Percentiles rank a stretch among this genome's conserved stretches.
Conservation (phyloP, 2,888 invertebrate species). For the Pocota personata region DNA sequence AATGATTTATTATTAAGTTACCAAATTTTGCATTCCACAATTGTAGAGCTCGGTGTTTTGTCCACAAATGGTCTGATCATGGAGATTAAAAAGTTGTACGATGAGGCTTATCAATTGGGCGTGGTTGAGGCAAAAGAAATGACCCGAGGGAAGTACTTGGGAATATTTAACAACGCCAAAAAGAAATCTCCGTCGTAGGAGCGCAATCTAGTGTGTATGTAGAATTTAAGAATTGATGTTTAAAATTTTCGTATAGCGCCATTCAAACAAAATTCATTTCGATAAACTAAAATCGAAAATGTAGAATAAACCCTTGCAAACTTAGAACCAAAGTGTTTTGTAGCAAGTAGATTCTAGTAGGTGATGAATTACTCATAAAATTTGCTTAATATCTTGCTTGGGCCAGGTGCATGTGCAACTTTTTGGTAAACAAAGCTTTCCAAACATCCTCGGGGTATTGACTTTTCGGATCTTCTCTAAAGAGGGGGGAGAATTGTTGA, state of each 20-base stretch:
- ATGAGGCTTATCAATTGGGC: conserved; percentile 96
- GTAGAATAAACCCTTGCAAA: conserved; percentile 6
- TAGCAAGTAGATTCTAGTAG: neutral
- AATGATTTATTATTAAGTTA: neutral
- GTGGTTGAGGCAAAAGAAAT: conserved; percentile 98
- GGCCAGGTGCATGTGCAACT: too few species aligned
- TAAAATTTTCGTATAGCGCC: neutral
- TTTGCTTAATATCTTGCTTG: too few species aligned
- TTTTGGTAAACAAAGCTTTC: too few species aligned
- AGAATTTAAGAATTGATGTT: neutral
- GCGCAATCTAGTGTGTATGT: neutral
- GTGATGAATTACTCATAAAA: neutral
- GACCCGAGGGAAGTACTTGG: conserved; percentile 96
- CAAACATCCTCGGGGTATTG: too few species aligned
- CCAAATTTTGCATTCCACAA: neutral
- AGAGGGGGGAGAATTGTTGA: too few species aligned
- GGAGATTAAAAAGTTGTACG: conserved; percentile 97
- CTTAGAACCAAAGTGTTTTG: neutral
- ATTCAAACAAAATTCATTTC: neutral
- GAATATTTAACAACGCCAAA: conserved; percentile 87
- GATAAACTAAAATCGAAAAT: neutral
- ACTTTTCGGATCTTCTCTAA: too few species aligned
- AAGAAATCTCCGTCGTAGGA: conserved; percentile 74
- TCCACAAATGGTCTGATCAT: conserved; percentile 93
- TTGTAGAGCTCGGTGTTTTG: conserved; percentile 88